Base-by-base conservation (phyloP, 2,113 vertebrate species). In the Desmodus rotundus region DNA sequence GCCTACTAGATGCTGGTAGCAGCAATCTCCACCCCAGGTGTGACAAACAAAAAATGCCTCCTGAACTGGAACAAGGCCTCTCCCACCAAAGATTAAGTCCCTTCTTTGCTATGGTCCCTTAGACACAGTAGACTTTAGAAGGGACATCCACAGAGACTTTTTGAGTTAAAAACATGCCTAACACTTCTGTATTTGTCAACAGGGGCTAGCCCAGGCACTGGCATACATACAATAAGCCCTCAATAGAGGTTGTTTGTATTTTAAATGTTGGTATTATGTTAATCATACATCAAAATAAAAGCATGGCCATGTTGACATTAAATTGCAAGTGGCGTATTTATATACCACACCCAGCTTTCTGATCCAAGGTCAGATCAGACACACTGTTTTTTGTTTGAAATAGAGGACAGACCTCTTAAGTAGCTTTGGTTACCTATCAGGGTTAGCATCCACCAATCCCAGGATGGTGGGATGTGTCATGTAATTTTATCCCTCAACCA, bases 301-400 rank as follows among this genome's bases (percentile, higher is more conserved):
- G 20, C 4, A 22, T 36, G 38, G 4, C 13, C 43, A 4, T 12
- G 41, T 31, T 80, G 74, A 72, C 36, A 74, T 41, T 85, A 83
- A 73, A 74, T 20, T 65, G 56, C 19, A 78, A 61, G 89, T 22
- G 58, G 6, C 33, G 17, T 74, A 67, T 63, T 74, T 33, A 78
- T 67, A 19, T 33, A 17, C 41, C 41, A 67, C 28, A 89, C n/a
- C 26, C 24, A 65, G 70, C 4, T 33, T 76, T 45, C 68, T 76
- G 81, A 90, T 58, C 58, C 73, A 94, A 77, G 41, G 15, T 90
- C 80, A 70, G 24, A 58, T 65, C 50, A 54, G 82, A 63, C 56
- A 52, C 17, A 43, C 8, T 17, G 33, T 45, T 36, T 45, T 31
- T 63, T 63, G 61, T 94, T 80, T 87, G 52, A 38, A 56, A 19